Evolutionary conservation across 2,888 invertebrate genomes (phyloP).

Genomic region (Megaustenia siamemsis): DNA sequence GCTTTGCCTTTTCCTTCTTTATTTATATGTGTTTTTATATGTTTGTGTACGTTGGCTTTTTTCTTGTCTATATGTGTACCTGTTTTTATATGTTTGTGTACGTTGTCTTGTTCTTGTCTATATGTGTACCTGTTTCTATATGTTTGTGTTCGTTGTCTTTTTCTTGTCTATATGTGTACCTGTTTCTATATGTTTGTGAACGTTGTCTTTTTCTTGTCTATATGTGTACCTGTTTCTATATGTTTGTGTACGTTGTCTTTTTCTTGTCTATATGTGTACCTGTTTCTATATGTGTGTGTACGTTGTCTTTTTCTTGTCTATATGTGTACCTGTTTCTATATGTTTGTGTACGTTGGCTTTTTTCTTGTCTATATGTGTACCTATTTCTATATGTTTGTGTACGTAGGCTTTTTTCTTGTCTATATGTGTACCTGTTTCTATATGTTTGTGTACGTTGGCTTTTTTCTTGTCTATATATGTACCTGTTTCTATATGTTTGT

Average conservation of each 20-base stretch:
- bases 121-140: neutral
- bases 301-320: neutral
- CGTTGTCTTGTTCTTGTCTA: neutral
- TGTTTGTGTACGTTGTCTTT: neutral
- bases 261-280: neutral
- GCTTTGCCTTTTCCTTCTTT: no score
- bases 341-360: neutral
- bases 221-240: neutral
- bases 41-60: neutral
- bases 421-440: neutral
- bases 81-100: neutral
- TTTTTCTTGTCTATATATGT: no score
- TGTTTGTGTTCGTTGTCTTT: slow-evolving; percentile 2
- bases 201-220: neutral
- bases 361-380: neutral
- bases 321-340: slow-evolving; percentile 4
- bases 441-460: neutral
- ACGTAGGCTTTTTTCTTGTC: no score
- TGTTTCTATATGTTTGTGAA: slow-evolving; percentile 1
- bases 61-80: neutral
- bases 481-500: neutral
- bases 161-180: neutral
- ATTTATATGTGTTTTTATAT: neutral
- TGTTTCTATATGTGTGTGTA: slow-evolving; percentile 1
- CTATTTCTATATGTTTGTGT: neutral